Conservation (phyloP, 2,888 invertebrate species). For the Xestia ashworthii region DNA sequence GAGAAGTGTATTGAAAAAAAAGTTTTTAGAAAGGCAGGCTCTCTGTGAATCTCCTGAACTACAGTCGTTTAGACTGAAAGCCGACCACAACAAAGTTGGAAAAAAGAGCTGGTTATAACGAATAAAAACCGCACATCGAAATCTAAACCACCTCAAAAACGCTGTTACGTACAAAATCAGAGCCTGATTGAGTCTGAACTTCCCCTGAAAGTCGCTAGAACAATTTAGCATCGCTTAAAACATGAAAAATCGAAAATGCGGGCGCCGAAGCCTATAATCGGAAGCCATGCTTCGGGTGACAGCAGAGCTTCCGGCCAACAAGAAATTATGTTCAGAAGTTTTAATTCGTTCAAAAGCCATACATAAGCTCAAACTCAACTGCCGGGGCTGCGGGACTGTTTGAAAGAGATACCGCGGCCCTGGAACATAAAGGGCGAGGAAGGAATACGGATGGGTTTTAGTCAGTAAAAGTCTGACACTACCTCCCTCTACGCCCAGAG, state of each 20-base stretch:
- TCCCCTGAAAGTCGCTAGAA: slow-evolving; percentile 38
- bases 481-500: no score
- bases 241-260: slow-evolving; percentile 64
- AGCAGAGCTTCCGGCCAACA: slow-evolving; percentile 38
- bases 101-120: neutral
- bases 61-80: neutral
- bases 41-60: neutral
- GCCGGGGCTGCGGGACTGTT: no score
- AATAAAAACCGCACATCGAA: neutral
- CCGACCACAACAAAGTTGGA: no score
- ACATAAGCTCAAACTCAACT: neutral
- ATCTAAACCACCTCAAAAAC: slow-evolving; percentile 16
- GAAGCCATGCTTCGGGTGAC: slow-evolving; percentile 59
- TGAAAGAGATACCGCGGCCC: no score
- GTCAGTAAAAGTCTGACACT: no score
- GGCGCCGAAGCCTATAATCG: slow-evolving; percentile 57
- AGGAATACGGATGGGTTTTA: no score
- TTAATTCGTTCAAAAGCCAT: neutral
- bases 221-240: slow-evolving; percentile 63
- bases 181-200: slow-evolving; percentile 37
- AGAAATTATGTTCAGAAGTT: slow-evolving; percentile 27
- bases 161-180: slow-evolving; percentile 31
- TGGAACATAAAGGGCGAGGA: no score
- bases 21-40: neutral
- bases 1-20: no score